Percentiles rank a stretch among this genome's conserved stretches.
These are phyloP conservation scores for Agriotes lineatus DNA, from an alignment of 2,888 invertebrate species.

Conservation along the genomic window DNA sequence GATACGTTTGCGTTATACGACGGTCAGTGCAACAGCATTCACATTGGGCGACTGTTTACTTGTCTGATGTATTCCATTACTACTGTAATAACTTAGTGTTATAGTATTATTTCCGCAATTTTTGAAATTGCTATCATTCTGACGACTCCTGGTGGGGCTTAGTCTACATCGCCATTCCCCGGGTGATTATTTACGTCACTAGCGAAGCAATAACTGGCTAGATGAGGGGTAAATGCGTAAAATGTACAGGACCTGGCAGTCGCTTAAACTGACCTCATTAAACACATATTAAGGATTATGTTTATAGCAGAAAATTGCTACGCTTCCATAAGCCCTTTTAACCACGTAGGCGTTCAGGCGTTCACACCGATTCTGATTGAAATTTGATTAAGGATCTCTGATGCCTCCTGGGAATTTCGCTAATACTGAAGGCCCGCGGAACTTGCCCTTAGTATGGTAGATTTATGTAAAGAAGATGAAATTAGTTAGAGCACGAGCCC, in stretches of 20 bases:
- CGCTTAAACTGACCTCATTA: slow-evolving; percentile 35
- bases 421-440: slow-evolving; percentile 13
- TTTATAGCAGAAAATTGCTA: slow-evolving; percentile 32
- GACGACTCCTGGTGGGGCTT: too few species aligned
- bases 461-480: slow-evolving; percentile 10
- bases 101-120: too few species aligned
- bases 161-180: too few species aligned
- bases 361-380: slow-evolving; percentile 31
- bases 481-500: background rate
- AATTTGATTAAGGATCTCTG: slow-evolving; percentile 35
- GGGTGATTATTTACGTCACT: too few species aligned
- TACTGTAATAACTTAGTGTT: too few species aligned
- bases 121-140: too few species aligned
- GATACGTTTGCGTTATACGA: too few species aligned
- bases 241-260: background rate
- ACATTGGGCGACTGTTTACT: too few species aligned
- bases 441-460: slow-evolving; percentile 6
- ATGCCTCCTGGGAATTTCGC: slow-evolving; percentile 19
- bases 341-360: slow-evolving; percentile 18
- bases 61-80: too few species aligned
- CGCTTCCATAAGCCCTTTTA: slow-evolving; percentile 28
- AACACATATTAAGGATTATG: slow-evolving; percentile 36
- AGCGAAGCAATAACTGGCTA: too few species aligned
- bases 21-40: too few species aligned
- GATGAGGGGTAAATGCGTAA: too few species aligned